These are phyloP conservation scores for Scaptomyza polygonia DNA, from an alignment of 2,888 invertebrate genomes.

Conservation along the genomic window DNA sequence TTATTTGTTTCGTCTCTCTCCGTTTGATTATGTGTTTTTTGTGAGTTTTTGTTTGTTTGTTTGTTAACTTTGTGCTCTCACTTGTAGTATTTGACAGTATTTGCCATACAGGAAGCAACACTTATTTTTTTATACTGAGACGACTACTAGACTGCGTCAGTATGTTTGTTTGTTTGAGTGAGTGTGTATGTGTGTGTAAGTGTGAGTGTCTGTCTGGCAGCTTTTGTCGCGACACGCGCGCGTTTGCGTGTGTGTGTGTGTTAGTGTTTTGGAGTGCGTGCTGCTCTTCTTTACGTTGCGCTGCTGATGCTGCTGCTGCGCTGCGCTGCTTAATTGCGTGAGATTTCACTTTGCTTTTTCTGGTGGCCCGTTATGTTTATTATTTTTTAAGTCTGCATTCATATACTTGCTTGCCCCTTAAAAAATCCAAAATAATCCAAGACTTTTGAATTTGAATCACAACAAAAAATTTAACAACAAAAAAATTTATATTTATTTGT, in stretches of 20 bases:
- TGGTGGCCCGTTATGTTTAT: constrained; percentile 43
- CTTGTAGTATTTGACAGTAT: not conserved
- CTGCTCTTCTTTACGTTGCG: constrained; percentile 32
- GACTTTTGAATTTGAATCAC: constrained; percentile 77
- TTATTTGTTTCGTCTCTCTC: not conserved
- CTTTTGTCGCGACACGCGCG: constrained; percentile 6
- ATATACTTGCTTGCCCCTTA: too few species aligned
- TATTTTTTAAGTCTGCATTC: constrained; percentile 2
- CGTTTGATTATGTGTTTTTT: not conserved
- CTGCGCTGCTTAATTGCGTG: constrained; percentile 48
- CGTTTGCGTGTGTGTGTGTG: not conserved
- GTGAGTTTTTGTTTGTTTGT: not conserved
- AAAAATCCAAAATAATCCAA: constrained; percentile 82
- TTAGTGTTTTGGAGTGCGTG: constrained; percentile 4
- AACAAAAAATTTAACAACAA: constrained; percentile 29
- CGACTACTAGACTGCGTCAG: not conserved
- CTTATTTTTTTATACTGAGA: not conserved
- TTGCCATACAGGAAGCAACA: constrained; percentile 12
- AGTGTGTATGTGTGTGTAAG: constrained; percentile 2
- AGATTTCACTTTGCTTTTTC: constrained; percentile 71
- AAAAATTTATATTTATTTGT: too few species aligned
- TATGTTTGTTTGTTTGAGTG: not conserved
- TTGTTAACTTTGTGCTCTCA: not conserved
- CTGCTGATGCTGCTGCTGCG: constrained; percentile 40
- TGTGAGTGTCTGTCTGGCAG: constrained; percentile 6